Conservation (phyloP, 2,113 vertebrate species). For the Tetraodon nigroviridis region DNA sequence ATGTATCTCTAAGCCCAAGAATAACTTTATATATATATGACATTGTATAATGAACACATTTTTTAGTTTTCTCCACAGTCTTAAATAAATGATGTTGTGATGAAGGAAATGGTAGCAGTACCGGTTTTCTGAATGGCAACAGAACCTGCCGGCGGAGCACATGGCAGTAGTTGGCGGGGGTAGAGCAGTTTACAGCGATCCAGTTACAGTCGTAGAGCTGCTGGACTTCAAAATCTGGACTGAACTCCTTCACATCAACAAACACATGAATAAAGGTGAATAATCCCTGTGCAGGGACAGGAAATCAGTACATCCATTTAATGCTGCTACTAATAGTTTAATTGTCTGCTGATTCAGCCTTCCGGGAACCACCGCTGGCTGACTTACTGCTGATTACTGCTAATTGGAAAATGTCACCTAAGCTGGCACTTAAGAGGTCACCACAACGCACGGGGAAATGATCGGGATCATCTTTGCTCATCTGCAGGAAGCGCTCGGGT, state of each 20-base stretch:
- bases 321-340: conserved; percentile 48
- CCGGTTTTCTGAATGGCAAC: conserved; percentile 90
- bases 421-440: conserved; percentile 8
- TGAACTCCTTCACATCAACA: conserved; percentile 68
- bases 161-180: conserved; percentile 89
- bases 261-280: conserved; percentile 4
- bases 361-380: conserved; percentile 24
- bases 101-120: conserved; percentile 41
- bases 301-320: conserved; percentile 31
- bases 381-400: conserved; percentile 32
- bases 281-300: not conserved
- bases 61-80: not conserved
- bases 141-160: conserved; percentile 86
- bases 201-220: conserved; percentile 90
- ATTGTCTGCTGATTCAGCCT: conserved; percentile 56
- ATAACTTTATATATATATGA: not conserved
- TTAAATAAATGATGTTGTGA: not conserved
- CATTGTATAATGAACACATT: not conserved
- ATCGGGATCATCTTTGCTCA: conserved; percentile 90
- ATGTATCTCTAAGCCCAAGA: not conserved
- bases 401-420: conserved; percentile 44
- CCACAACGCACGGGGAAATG: conserved; percentile 80
- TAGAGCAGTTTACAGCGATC: conserved; percentile 91
- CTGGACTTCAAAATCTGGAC: conserved; percentile 83
- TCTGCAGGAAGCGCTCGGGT: conserved; percentile 88